phyloP scores from a whole-genome alignment of 1,140 invertebrate genomes.

The Bradysia coprophila region DNA sequence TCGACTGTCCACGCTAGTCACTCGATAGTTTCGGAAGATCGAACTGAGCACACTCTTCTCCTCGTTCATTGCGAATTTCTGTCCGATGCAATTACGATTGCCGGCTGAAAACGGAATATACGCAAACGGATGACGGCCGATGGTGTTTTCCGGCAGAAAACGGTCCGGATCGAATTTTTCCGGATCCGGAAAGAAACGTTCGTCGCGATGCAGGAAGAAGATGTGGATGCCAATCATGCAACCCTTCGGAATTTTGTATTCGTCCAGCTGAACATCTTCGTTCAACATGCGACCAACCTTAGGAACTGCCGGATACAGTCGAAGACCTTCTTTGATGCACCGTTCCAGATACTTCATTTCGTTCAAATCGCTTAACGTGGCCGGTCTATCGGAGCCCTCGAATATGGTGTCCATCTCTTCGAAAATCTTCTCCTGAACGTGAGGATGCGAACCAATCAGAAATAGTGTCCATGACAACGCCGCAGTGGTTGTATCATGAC shows the following conservation, averaged over 20 bases:
- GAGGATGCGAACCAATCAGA: conserved; percentile 32
- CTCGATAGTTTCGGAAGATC: no score
- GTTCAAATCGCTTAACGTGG: neutral
- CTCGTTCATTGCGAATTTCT: neutral
- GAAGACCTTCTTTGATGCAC: conserved; percentile 23
- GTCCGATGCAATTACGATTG: conserved; percentile 32
- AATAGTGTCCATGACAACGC: conserved; percentile 31
- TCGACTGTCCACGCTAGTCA: no score
- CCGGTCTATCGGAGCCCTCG: neutral
- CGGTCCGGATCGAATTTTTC: conserved; percentile 45
- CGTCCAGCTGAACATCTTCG: neutral
- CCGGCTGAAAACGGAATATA: conserved; percentile 42
- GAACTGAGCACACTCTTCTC: no score
- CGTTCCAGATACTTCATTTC: conserved; percentile 23
- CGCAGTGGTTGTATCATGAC: conserved; percentile 46
- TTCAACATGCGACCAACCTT: conserved; percentile 10
- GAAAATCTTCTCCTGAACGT: neutral
- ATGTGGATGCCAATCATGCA: neutral
- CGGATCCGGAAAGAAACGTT: conserved; percentile 33
- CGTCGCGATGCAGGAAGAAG: conserved; percentile 24
- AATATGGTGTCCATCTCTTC: conserved; percentile 1
- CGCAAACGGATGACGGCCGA: conserved; percentile 21
- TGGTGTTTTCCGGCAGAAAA: conserved; percentile 33
- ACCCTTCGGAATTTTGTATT: conserved; percentile 1
- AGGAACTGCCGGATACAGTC: conserved; percentile 19